A percentile compares a stretch with the other conserved stretches of the same genome.
Conservation (phyloP, 2,113 vertebrate species). For the Condylura cristata region DNA sequence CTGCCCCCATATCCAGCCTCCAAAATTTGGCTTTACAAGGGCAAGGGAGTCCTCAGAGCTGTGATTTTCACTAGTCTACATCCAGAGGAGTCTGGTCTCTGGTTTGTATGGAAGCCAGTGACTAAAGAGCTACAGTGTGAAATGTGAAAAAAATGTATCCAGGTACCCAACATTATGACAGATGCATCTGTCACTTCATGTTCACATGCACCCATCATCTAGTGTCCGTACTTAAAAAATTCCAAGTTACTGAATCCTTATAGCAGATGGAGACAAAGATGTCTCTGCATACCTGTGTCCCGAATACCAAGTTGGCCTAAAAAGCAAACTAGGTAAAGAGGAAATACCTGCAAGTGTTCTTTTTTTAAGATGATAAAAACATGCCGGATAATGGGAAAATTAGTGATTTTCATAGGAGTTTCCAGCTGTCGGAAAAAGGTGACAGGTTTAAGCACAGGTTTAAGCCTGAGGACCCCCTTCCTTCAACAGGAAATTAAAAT, state of each 20-base stretch:
- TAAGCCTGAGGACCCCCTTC: not conserved
- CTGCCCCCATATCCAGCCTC: not conserved
- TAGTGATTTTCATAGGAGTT: conserved; percentile 38
- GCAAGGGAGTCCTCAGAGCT: not conserved
- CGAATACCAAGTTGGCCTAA: conserved; percentile 41
- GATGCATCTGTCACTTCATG: not conserved
- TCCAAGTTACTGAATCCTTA: not conserved
- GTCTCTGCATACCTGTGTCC: not conserved
- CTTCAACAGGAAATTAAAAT: conserved; percentile 37
- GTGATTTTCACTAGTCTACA: not conserved
- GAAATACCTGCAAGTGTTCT: conserved; percentile 29
- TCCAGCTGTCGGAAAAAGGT: conserved; percentile 17
- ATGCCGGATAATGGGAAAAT: conserved; percentile 1
- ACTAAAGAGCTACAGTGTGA: not conserved
- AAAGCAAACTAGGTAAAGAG: conserved; percentile 54
- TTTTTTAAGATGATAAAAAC: conserved; percentile 42
- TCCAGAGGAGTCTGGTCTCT: not conserved
- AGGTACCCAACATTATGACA: conserved; percentile 14
- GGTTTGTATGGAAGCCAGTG: not conserved
- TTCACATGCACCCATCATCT: not conserved
- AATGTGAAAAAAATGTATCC: not conserved
- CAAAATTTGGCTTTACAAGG: not conserved
- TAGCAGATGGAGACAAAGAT: conserved; percentile 50
- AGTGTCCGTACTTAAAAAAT: not conserved
- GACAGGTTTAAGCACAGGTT: conserved; percentile 3